These are phyloP conservation scores for Drosophila subsilvestris DNA, from an alignment of 2,888 invertebrate species.

Conservation along the genomic window DNA sequence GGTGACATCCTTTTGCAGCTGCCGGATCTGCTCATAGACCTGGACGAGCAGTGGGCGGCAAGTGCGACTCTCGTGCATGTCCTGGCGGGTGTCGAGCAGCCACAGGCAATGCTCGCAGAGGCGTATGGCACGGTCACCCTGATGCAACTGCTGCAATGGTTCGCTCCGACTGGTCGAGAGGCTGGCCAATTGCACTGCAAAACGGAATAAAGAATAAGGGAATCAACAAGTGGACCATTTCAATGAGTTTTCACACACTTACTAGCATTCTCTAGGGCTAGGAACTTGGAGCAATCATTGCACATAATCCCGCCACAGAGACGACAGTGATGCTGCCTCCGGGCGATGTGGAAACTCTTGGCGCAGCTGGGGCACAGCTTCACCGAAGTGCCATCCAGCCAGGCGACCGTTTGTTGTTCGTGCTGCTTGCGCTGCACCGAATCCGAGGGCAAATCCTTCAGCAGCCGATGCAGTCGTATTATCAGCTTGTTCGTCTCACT, in stretches of 20 bases:
- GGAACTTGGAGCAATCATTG: constrained; percentile 94
- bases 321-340: constrained; percentile 98
- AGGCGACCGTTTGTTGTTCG: constrained; percentile 91
- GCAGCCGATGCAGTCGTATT: constrained; percentile 95
- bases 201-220: not conserved
- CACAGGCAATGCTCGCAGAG: constrained; percentile 91
- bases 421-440: constrained; percentile 89
- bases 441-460: constrained; percentile 91
- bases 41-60: constrained; percentile 91
- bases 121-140: constrained; percentile 86
- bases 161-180: constrained; percentile 77
- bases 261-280: constrained; percentile 92
- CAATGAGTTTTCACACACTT: constrained; percentile 84
- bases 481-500: constrained; percentile 98
- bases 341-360: constrained; percentile 92
- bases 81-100: constrained; percentile 90
- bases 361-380: constrained; percentile 96
- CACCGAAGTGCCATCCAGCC: constrained; percentile 96
- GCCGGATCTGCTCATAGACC: constrained; percentile 92
- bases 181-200: constrained; percentile 80
- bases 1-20: constrained; percentile 90
- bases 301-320: constrained; percentile 97
- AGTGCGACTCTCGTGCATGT: constrained; percentile 92
- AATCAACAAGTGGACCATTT: too few species aligned
- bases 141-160: constrained; percentile 64